Percentiles rank a stretch among this genome's conserved stretches.
phyloP scores from a whole-genome alignment of 2,113 vertebrate genomes.

The Psophia crepitans region DNA sequence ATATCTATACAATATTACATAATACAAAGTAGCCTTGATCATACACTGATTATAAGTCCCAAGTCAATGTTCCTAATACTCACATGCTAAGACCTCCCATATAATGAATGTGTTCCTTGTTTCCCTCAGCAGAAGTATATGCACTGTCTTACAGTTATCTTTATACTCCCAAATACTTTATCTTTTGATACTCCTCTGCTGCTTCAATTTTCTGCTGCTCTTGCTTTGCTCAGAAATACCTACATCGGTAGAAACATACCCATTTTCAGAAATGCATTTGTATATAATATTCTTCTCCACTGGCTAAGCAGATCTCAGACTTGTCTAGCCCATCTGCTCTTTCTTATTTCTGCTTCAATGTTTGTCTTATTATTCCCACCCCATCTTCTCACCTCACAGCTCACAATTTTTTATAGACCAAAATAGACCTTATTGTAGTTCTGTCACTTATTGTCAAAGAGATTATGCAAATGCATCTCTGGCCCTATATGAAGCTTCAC shows the following conservation, averaged over 20 bases:
- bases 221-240: background rate
- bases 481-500: background rate
- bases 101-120: background rate
- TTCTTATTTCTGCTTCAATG: background rate
- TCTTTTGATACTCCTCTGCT: background rate
- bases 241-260: background rate
- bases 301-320: background rate
- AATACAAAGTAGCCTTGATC: background rate
- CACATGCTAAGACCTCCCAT: background rate
- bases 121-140: background rate
- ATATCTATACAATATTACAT: background rate
- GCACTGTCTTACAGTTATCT: background rate
- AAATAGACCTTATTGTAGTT: background rate
- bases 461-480: slow-evolving; percentile 34
- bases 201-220: background rate
- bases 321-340: background rate
- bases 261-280: background rate
- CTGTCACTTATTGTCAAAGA: slow-evolving; percentile 27
- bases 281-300: background rate
- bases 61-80: background rate
- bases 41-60: background rate
- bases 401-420: background rate
- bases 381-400: background rate
- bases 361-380: background rate
- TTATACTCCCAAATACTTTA: background rate